Conservation (phyloP, 2,888 invertebrate species). For the Rugalucina vietnamica region DNA sequence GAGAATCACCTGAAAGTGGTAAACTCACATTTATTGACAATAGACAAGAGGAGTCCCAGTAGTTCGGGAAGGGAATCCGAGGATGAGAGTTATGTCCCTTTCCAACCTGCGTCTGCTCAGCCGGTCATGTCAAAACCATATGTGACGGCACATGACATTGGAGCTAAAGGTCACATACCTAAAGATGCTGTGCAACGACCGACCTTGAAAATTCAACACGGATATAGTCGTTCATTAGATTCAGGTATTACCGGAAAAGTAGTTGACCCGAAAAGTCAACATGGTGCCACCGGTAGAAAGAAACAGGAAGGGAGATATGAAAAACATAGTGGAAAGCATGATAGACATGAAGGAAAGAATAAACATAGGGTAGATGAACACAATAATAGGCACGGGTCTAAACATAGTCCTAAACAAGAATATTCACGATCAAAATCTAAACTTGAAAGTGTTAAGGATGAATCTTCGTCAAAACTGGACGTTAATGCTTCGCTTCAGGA, state of each 20-base stretch:
- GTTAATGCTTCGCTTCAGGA: not conserved
- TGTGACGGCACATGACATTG: not conserved
- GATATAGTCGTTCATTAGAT: conserved; percentile 55
- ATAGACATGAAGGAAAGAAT: conserved; percentile 17
- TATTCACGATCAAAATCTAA: not conserved
- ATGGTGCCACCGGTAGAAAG: conserved; percentile 9
- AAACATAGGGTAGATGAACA: conserved; percentile 2
- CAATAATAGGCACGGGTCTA: conserved; percentile 8
- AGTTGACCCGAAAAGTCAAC: not conserved
- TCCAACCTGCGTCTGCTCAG: conserved; percentile 49
- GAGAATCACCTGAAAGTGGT: conserved; percentile 53
- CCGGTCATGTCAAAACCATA: not conserved
- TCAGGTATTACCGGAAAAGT: conserved; percentile 38
- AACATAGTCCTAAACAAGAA: conserved; percentile 14
- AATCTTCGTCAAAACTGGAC: not conserved
- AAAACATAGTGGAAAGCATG: conserved; percentile 16
- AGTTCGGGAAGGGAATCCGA: conserved; percentile 70
- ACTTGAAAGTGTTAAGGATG: not conserved
- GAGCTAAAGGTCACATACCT: not conserved
- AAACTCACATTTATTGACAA: conserved; percentile 23
- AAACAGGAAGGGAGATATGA: not conserved
- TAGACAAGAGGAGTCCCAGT: conserved; percentile 58
- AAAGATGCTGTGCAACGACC: conserved; percentile 11
- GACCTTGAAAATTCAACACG: conserved; percentile 48
- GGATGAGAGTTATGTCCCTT: conserved; percentile 71